Evolutionary conservation across 2,888 invertebrate species (phyloP), one percentile per base, ranked within the genome.

Genomic region (Leucozona laternaria): DNA sequence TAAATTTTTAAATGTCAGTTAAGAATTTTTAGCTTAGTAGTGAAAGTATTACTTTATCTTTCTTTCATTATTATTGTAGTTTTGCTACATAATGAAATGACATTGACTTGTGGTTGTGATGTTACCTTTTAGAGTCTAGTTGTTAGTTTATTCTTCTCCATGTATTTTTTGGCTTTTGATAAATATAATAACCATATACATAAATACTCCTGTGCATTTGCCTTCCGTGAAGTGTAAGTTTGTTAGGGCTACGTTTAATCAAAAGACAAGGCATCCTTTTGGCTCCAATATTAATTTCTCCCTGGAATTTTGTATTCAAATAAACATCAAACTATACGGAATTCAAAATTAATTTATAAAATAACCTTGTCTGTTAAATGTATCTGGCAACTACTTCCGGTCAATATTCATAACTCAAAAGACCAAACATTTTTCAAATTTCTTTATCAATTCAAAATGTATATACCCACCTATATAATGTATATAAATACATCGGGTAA

Each of bases 391-490:
- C 31, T 57, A 10, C 57, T 13, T 58, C 13, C 20, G 15, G 11
- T 34, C 58, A 22, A 37, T 34, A 3, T 20, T 11, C 58, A 60
- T 60, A 60, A 60, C 8, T 43, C 60, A 40, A 40, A 60, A 60
- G 40, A 40, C 40, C 13, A 40, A 60, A 37, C 15, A 60, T 40
- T 40, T 22, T 60, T 22, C 4, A 4, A 60, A 60, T 60, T 60
- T 40, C 10, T 2, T 37, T 20, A 40, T 34, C 31, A 34, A 34
- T 43, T 45, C 64, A 45, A 28, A 28, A 45, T 22, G 6, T 31
- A 31, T 8, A 5, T 31, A 8, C 31, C 6, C 6, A 28, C 6
- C 4, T 8, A 17, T 43, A 45, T n/a, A n/a, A n/a, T n/a, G n/a
- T n/a, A n/a, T n/a, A n/a, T n/a, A n/a, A n/a, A n/a, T n/a, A n/a